Percentiles rank a stretch among this genome's conserved stretches.
phyloP scores from a whole-genome alignment of 1,140 invertebrate species.

The Chymomyza costata region DNA sequence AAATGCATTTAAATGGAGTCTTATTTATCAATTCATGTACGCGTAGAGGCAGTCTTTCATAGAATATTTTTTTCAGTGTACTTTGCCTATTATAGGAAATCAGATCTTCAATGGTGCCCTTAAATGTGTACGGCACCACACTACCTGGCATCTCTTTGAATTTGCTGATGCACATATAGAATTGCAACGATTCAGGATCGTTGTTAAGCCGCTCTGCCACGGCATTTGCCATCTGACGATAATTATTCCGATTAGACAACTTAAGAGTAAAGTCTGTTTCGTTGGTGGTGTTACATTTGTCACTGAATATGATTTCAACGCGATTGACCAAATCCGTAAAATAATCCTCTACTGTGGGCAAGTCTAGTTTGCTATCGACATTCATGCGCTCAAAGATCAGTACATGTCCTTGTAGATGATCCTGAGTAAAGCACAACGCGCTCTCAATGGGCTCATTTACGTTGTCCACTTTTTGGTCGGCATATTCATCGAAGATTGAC shows the following conservation, averaged over 20 bases:
- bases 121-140: conserved; percentile 74
- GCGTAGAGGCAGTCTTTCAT: conserved; percentile 94
- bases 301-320: conserved; percentile 94
- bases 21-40: conserved; percentile 98
- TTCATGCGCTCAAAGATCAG: conserved; percentile 41
- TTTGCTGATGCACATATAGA: conserved; percentile 89
- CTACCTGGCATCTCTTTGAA: conserved; percentile 93
- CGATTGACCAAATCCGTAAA: conserved; percentile 89
- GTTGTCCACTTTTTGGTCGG: conserved; percentile 33
- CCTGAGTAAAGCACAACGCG: conserved; percentile 12
- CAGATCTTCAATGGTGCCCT: conserved; percentile 90
- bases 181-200: conserved; percentile 94
- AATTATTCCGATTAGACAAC: conserved; percentile 93
- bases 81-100: conserved; percentile 90
- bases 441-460: conserved; percentile 27
- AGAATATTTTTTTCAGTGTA: conserved; percentile 93
- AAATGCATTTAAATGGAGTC: conserved; percentile 95
- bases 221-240: conserved; percentile 92
- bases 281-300: conserved; percentile 93
- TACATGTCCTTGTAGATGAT: conserved; percentile 31
- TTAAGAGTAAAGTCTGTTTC: conserved; percentile 93
- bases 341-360: conserved; percentile 93
- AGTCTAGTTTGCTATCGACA: conserved; percentile 79
- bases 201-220: conserved; percentile 91
- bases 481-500: conserved; percentile 87